phyloP scores from a whole-genome alignment of 2,797 vertebrate species.

The Melanotaenia boesemani region DNA sequence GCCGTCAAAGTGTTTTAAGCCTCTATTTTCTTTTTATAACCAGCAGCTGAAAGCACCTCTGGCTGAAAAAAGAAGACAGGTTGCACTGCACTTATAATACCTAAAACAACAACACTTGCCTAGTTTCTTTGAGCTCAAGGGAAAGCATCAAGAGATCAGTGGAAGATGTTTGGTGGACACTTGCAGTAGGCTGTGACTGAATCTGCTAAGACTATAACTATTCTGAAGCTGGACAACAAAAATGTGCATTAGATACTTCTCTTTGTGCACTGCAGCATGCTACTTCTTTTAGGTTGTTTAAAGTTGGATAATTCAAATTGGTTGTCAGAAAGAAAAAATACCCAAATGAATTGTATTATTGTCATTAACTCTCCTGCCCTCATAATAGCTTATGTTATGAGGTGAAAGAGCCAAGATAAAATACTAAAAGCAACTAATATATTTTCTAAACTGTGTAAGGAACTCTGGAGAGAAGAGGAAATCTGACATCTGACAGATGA shows the following conservation, averaged over 20 bases:
- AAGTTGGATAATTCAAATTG: neutral
- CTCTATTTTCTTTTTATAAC: neutral
- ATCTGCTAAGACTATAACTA: neutral
- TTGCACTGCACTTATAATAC: too few species aligned
- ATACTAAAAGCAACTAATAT: neutral
- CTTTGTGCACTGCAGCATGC: neutral
- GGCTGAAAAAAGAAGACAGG: neutral
- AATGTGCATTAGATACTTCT: neutral
- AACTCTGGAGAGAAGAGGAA: neutral
- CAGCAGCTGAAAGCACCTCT: neutral
- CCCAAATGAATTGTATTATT: neutral
- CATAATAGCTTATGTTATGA: neutral
- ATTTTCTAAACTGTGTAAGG: neutral
- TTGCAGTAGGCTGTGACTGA: too few species aligned
- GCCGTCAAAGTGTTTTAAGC: neutral
- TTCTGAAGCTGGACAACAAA: neutral
- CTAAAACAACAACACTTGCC: neutral
- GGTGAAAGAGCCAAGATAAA: neutral
- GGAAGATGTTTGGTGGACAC: too few species aligned
- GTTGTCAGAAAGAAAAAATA: too few species aligned
- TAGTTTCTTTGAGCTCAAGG: neutral
- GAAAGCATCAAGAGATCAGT: too few species aligned
- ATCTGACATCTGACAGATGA: neutral
- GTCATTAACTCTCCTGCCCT: too few species aligned
- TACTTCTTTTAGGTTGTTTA: neutral